These are phyloP conservation scores for Falco rusticolus DNA, from an alignment of 2,797 vertebrate genomes.

Conservation along the genomic window DNA sequence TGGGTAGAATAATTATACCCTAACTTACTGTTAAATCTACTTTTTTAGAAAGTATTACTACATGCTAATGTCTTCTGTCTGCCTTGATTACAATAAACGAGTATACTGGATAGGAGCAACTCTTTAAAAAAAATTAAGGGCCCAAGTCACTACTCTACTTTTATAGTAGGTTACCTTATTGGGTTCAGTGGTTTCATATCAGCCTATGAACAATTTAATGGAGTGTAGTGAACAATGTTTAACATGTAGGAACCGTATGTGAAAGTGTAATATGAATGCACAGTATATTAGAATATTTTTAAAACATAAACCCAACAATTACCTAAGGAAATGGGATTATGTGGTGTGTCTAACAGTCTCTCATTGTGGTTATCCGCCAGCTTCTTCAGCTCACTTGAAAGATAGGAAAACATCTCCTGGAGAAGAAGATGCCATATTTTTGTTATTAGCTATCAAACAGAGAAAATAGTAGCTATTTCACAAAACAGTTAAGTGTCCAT, in stretches of 20 bases:
- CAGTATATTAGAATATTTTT: background rate
- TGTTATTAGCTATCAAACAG: constrained; percentile 30
- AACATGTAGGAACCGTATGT: background rate
- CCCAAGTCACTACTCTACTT: background rate
- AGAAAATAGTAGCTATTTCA: constrained; percentile 31
- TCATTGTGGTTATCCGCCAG: constrained; percentile 88
- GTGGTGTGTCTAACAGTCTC: constrained; percentile 89
- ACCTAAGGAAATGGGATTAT: constrained; percentile 97
- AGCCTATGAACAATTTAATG: background rate
- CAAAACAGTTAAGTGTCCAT: background rate
- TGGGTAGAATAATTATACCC: background rate
- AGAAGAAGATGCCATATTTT: background rate
- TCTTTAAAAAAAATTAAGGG: background rate
- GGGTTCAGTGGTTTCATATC: background rate
- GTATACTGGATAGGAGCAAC: background rate
- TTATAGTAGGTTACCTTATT: background rate
- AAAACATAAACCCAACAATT: constrained; percentile 22
- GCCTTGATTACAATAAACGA: background rate
- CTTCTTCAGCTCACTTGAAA: constrained; percentile 88
- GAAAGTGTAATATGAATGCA: background rate
- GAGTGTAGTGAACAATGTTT: background rate
- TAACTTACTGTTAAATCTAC: background rate
- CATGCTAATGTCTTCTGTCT: background rate
- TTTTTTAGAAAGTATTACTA: background rate
- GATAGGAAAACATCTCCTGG: constrained; percentile 91